A percentile compares a stretch with the other conserved stretches of the same genome.
phyloP scores from a whole-genome alignment of 1,140 invertebrate genomes.

The Stegodyphus dumicola region DNA sequence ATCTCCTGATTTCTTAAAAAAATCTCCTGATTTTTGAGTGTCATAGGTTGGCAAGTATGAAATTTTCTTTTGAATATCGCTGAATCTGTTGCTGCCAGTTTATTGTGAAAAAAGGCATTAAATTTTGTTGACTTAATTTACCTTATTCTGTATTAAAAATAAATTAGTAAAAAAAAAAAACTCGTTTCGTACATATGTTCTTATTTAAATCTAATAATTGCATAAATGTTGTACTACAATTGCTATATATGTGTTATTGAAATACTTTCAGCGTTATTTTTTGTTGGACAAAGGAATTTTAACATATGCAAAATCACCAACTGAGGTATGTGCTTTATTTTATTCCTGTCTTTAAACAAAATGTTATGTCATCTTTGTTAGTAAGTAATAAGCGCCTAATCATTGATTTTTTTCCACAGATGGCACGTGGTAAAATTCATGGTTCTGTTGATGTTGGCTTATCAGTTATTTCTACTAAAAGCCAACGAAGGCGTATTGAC shows the following conservation, averaged over 20 bases:
- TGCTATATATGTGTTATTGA: neutral
- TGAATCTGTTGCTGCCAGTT: neutral
- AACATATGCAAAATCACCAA: slow-evolving; percentile 81
- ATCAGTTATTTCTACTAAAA: slow-evolving; percentile 85
- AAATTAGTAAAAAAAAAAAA: neutral
- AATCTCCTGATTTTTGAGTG: too few relatives aligned
- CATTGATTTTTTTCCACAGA: slow-evolving; percentile 61
- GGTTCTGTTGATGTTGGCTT: slow-evolving; percentile 84
- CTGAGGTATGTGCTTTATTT: slow-evolving; percentile 69
- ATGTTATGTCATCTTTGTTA: neutral
- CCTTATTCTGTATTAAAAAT: neutral
- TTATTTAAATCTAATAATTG: neutral
- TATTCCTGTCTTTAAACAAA: neutral
- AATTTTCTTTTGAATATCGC: neutral
- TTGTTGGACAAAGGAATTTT: slow-evolving; percentile 83
- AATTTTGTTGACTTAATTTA: neutral
- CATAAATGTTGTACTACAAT: neutral
- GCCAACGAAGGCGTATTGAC: slow-evolving; percentile 77
- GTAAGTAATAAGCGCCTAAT: neutral
- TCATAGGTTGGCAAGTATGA: too few relatives aligned
- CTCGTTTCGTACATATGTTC: neutral
- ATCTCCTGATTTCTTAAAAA: too few relatives aligned
- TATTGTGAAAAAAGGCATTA: neutral
- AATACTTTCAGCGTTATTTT: slow-evolving; percentile 79
- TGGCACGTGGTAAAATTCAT: slow-evolving; percentile 82